A percentile compares a stretch with the other conserved stretches of the same genome.
Evolutionary conservation across 2,888 invertebrate genomes (phyloP).

Genomic region (Caenorhabditis sinica): DNA sequence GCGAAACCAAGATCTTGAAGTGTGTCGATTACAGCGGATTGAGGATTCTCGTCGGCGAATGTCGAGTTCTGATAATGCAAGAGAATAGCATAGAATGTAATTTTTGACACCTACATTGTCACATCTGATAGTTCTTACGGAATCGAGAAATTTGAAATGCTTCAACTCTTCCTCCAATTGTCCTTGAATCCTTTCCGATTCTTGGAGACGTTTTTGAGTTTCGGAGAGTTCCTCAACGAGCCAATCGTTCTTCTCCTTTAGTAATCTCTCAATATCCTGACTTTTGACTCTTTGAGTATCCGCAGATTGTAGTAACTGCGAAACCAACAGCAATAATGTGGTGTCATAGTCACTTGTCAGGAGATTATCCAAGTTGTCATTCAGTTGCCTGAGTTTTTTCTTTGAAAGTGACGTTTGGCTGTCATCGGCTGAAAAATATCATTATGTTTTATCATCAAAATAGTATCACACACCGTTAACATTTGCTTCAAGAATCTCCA

Average conservation of each 20-base stretch:
- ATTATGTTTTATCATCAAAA: background rate
- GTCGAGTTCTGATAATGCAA: slow-evolving; percentile 29
- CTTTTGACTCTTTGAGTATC: slow-evolving; percentile 99
- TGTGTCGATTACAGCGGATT: slow-evolving; percentile 73
- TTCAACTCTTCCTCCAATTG: slow-evolving; percentile 98
- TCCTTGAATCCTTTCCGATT: slow-evolving; percentile 87
- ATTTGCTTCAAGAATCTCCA: slow-evolving; percentile 54
- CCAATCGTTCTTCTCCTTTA: slow-evolving; percentile 99
- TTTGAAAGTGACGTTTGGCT: slow-evolving; percentile 64
- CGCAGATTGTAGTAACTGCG: slow-evolving; percentile 93
- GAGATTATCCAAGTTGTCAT: slow-evolving; percentile 63
- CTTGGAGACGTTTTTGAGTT: slow-evolving; percentile 89
- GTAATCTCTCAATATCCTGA: slow-evolving; percentile 89
- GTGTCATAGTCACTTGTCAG: slow-evolving; percentile 39
- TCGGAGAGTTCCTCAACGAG: slow-evolving; percentile 97
- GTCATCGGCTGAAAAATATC: slow-evolving; percentile 37
- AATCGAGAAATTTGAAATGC: slow-evolving; percentile 97
- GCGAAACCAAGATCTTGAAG: slow-evolving; percentile 84
- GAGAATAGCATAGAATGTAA: too few species aligned
- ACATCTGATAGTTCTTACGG: slow-evolving; percentile 90
- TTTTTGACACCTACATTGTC: slow-evolving; percentile 68
- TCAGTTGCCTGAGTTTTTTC: slow-evolving; percentile 62
- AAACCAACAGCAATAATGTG: slow-evolving; percentile 91
- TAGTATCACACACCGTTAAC: slow-evolving; percentile 53
- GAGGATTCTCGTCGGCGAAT: slow-evolving; percentile 29